These are phyloP conservation scores for Spinus olivaceus DNA, from an alignment of 2,797 vertebrate genomes.

Conservation along the genomic window DNA sequence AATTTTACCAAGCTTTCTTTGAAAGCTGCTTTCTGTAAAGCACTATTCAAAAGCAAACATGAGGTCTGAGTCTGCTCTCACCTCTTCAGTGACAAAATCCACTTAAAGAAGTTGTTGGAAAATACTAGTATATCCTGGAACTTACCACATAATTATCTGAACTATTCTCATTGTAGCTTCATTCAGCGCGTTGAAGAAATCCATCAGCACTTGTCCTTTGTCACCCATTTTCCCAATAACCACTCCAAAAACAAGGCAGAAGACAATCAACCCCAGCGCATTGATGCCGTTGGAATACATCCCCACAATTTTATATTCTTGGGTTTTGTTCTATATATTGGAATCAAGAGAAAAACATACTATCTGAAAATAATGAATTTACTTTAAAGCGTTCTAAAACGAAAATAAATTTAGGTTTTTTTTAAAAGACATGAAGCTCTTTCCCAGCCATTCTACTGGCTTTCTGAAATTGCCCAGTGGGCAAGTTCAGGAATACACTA, in stretches of 20 bases:
- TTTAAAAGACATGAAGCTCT: background rate
- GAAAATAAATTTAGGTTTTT: background rate
- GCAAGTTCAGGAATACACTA: background rate
- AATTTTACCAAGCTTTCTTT: background rate
- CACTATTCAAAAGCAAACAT: background rate
- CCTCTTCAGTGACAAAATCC: background rate
- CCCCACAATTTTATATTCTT: slow-evolving; percentile 88
- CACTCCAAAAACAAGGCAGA: slow-evolving; percentile 93
- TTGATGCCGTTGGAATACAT: slow-evolving; percentile 90
- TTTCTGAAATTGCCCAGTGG: background rate
- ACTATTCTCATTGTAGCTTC: slow-evolving; percentile 97
- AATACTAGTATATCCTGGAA: background rate
- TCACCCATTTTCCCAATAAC: slow-evolving; percentile 99
- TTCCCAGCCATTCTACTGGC: background rate
- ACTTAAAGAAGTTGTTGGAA: background rate
- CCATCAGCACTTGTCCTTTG: slow-evolving; percentile 89
- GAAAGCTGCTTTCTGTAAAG: background rate
- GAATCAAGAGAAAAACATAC: slow-evolving; percentile 34
- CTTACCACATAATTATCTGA: slow-evolving; percentile 98
- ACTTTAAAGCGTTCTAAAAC: background rate
- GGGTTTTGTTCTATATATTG: slow-evolving; percentile 85
- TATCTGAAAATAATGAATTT: background rate
- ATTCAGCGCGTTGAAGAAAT: slow-evolving; percentile 94
- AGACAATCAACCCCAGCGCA: slow-evolving; percentile 92
- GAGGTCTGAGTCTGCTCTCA: background rate